Evolutionary conservation across 2,113 vertebrate genomes (phyloP).

Genomic region (Paraplagusia blochii): DNA sequence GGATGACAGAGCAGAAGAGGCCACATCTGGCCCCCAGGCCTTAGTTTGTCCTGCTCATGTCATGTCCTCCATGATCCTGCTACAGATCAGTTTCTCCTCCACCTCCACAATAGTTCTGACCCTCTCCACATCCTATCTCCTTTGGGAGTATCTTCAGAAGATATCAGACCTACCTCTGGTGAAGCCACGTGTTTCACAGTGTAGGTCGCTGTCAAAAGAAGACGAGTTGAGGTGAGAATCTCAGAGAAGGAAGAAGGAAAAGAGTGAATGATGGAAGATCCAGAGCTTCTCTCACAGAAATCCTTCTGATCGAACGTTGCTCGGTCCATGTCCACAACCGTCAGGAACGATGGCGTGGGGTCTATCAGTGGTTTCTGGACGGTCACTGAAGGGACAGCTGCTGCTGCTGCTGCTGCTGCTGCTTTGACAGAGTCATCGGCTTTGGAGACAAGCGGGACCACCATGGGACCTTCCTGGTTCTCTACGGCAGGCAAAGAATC

Average conservation of each 20-base stretch:
- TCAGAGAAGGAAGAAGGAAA: not conserved
- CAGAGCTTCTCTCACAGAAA: slow-evolving; percentile 17
- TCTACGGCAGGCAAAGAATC: not conserved
- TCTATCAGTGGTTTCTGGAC: not conserved
- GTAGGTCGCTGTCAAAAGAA: slow-evolving; percentile 12
- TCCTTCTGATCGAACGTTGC: accelerated
- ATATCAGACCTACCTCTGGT: slow-evolving; percentile 5
- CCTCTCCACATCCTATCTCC: too few species aligned
- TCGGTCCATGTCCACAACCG: not conserved
- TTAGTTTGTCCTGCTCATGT: too few species aligned
- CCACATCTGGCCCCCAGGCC: too few species aligned
- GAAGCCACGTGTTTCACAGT: not conserved
- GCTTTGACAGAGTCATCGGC: too few species aligned
- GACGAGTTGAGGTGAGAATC: not conserved
- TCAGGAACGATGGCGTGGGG: not conserved
- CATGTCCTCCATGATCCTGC: too few species aligned
- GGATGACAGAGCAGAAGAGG: too few species aligned
- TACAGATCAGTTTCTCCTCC: too few species aligned
- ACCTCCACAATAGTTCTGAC: too few species aligned
- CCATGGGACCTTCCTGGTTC: accelerated
- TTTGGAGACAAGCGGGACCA: not conserved
- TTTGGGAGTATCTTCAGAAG: too few species aligned
- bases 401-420: not conserved
- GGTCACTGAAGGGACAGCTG: not conserved
- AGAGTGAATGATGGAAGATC: not conserved